Conservation (phyloP, 1,140 invertebrate genomes). For the Physella acuta region DNA sequence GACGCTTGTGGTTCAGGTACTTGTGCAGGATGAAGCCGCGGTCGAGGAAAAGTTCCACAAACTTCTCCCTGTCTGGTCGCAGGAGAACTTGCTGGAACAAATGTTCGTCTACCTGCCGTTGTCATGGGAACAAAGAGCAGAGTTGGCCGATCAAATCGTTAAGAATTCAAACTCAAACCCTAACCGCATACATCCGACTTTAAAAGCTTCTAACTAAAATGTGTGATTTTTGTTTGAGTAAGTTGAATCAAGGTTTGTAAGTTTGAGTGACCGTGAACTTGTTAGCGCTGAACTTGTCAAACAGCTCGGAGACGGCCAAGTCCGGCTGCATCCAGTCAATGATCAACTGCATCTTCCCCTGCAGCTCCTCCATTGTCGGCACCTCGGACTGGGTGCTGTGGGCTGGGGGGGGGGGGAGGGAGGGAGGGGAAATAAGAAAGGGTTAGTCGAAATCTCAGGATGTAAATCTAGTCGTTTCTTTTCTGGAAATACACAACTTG, state of each 20-base stretch:
- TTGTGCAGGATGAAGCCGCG: constrained; percentile 59
- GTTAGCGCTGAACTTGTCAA: constrained; percentile 50
- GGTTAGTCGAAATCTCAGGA: no score
- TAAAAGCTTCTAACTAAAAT: not conserved
- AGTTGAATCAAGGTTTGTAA: no score
- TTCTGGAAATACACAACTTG: no score
- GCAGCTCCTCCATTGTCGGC: constrained; percentile 39
- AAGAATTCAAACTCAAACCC: no score
- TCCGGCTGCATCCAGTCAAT: constrained; percentile 62
- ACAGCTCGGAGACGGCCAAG: constrained; percentile 59
- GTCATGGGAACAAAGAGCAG: no score
- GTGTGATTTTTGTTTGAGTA: no score
- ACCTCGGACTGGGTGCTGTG: not conserved
- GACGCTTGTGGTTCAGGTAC: constrained; percentile 55
- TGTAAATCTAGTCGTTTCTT: no score
- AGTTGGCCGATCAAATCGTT: no score
- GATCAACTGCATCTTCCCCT: constrained; percentile 59
- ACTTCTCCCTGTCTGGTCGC: constrained; percentile 57
- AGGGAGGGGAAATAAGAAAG: no score
- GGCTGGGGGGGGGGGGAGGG: no score
- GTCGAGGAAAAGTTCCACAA: constrained; percentile 61
- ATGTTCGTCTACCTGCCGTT: constrained; percentile 56
- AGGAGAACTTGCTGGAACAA: constrained; percentile 60
- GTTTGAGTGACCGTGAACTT: not conserved
- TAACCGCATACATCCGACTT: not conserved